These are phyloP conservation scores for Linepithema humile DNA, from an alignment of 1,140 invertebrate species.

Conservation along the genomic window DNA sequence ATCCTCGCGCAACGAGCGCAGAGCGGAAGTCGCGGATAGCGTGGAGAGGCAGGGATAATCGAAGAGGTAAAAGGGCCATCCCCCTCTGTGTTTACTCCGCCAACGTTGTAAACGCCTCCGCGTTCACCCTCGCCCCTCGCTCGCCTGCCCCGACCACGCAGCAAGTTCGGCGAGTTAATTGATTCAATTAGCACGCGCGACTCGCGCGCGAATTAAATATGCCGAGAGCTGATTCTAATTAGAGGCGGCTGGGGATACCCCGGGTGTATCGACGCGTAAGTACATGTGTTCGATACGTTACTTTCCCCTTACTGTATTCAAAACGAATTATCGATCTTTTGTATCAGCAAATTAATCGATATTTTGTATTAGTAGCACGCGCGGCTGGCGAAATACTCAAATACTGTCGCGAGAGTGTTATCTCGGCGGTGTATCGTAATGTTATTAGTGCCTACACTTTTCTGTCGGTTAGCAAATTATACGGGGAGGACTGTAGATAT, in stretches of 20 bases:
- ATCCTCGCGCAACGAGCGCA: constrained; percentile 28
- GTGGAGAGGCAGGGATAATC: constrained; percentile 2
- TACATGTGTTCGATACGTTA: not conserved
- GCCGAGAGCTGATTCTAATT: constrained; percentile 71
- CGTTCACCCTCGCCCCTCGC: constrained; percentile 11
- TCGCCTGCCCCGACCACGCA: constrained; percentile 35
- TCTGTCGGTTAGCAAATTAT: not conserved
- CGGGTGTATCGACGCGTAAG: constrained; percentile 1
- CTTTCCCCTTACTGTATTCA: not conserved
- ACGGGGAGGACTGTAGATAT: constrained; percentile 2
- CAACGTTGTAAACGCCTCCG: constrained; percentile 25
- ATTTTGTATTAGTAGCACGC: not conserved
- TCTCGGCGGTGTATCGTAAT: too few relatives aligned
- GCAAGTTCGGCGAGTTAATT: constrained; percentile 75
- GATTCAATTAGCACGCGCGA: constrained; percentile 71
- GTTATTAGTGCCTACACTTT: constrained; percentile 1
- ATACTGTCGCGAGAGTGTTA: too few relatives aligned
- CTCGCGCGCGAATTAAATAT: constrained; percentile 68
- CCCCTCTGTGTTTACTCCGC: constrained; percentile 22
- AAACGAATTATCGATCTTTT: constrained; percentile 15
- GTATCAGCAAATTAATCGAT: constrained; percentile 14
- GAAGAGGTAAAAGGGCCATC: not conserved
- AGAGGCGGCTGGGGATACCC: constrained; percentile 62
- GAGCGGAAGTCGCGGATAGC: not conserved
- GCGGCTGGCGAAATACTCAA: not conserved